Evolutionary conservation across 2,797 vertebrate genomes (phyloP), one percentile per base, ranked within the genome.

Genomic region (Acanthis flammea): DNA sequence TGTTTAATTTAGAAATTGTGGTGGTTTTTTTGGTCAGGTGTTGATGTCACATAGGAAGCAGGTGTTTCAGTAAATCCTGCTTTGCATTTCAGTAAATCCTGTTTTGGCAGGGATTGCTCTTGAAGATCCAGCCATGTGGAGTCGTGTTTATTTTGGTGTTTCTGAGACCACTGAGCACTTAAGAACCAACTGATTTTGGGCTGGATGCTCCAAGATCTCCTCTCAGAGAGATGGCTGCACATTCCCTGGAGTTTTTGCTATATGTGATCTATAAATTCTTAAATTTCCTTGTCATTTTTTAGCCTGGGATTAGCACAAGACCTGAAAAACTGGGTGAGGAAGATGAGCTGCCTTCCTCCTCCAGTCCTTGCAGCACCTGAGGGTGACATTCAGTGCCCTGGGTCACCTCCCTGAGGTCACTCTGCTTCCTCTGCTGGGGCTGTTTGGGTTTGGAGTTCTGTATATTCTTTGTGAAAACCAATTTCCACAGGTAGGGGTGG

Each of bases 221-320:
- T 27, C 63, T 35, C 16, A 10, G 54, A 61, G 17, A 12, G 18
- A 12, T 37, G 14, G 25, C 28, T 79, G 19, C 23, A 2, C 7
- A 0, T 47, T 72, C 51, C 30, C n/a, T 30, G 18, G 9, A 25
- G 15, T 5, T 44, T 14, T 57, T 74, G 6, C 39, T 1, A 0
- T 3, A 16, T 16, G 10, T 22, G 11, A 27, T 35, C 6, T 22
- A 24, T 62, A 41, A 62, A 70, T 55, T 48, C 8, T 37, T 28
- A 7, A 41, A 12, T 77, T 74, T 39, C 19, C 7, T 19, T 48
- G 33, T 42, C 5, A 3, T 12, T 81, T 55, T 54, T n/a, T 48
- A 78, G 50, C 31, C 16, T 44, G 14, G 62, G 35, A 13, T 55
- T 30, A 57, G 45, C 17, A 14, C 8, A 45, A 55, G 31, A 23